Base-by-base conservation (phyloP, 2,797 vertebrate species). In the Platalea minor region DNA sequence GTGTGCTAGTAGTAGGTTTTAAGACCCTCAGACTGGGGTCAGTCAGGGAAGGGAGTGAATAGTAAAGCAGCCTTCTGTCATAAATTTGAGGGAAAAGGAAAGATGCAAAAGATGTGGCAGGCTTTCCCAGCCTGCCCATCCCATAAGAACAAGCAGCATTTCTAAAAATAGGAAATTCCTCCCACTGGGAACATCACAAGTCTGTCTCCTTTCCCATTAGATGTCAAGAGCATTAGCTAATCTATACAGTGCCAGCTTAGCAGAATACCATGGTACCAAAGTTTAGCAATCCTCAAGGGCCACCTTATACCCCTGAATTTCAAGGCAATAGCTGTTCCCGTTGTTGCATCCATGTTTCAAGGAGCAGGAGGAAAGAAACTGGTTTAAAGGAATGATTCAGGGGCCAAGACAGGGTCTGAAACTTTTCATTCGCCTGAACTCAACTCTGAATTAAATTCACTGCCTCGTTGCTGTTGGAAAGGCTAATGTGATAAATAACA, bases 151-250 rank as follows among this genome's bases (percentile, higher is more conserved):
- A 31, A 89, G 53, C 84, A 93, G 60, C 68, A 54, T 85, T 85
- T 95, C 95, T 95, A 94, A 95, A 95, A 76, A 95, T 90, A 96
- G 85, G 45, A 82, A 87, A 79, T 95, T 91, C 83, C 20, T 95
- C 54, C 93, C 48, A 28, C 37, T 91, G 86, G 74, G 81, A 95
- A 91, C 67, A 68, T 87, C 39, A 20, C 56, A 89, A 94, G 33
- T 82, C 80, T 13, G 2, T 86, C 85, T 92, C 46, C 19, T 86
- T 95, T 80, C 84, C 68, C 41, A 39, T 91, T 89, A 87, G 69
- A 60, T 0, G 0, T 77, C 54, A 88, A 43, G 53, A 89, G 24
- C 53, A 68, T 93, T 95, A 89, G 61, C 54, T 88, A 77, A 88
- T 82, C 60, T 83, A 17, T 67, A 72, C 29, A 54, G 50, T 43